Conservation (phyloP, 1,140 invertebrate genomes). For the Drusus annulatus region DNA sequence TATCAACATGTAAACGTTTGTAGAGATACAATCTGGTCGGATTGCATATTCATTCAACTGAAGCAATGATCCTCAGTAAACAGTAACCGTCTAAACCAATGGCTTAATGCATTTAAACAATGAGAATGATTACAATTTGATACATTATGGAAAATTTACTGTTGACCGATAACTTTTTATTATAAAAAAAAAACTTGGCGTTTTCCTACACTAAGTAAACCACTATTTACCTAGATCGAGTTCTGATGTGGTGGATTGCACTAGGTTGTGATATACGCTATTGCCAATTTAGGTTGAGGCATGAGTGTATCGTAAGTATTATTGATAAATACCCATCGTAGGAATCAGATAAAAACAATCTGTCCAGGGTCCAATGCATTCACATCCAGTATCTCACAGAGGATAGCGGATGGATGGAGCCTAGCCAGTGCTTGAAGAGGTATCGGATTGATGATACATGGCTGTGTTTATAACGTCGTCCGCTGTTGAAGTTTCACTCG, state of each 20-base stretch:
- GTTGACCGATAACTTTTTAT: no score
- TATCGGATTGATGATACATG: neutral
- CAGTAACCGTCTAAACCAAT: no score
- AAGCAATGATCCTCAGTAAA: conserved; percentile 2
- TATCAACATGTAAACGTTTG: conserved; percentile 42
- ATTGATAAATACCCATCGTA: neutral
- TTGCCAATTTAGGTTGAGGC: conserved; percentile 16
- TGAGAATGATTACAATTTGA: no score
- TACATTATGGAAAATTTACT: no score
- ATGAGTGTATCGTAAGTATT: conserved; percentile 9
- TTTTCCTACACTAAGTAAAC: no score
- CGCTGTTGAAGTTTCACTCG: conserved; percentile 1
- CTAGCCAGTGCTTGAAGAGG: neutral
- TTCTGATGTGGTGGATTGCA: no score
- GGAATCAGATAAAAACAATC: conserved; percentile 10
- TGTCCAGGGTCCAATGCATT: neutral
- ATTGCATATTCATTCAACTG: conserved; percentile 49
- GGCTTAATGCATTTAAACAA: no score
- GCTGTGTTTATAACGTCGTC: neutral
- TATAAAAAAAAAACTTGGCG: no score
- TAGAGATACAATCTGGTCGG: conserved; percentile 35
- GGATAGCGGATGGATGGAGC: neutral
- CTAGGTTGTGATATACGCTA: neutral
- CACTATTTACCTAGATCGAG: no score
- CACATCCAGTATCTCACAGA: neutral